Base-by-base conservation (phyloP, 2,113 vertebrate species). In the Psophia crepitans region DNA sequence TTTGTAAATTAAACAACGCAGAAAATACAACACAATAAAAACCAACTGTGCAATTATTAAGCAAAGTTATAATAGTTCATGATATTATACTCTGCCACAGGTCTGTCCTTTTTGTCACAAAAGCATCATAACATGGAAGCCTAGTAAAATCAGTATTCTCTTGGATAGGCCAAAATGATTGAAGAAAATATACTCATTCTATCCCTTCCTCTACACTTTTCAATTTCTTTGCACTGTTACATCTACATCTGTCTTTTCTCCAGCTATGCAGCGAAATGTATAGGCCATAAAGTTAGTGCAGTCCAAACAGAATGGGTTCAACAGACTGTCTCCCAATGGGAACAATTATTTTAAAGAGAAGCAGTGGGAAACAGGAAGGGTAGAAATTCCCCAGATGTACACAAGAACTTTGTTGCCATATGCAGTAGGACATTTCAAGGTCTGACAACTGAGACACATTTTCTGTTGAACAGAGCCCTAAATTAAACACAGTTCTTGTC, bases 301-400 rank as follows among this genome's bases (percentile, higher is more conserved):
- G 39, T 35, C 46, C 33, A 64, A 75, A 84, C 5, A 77, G 64
- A 80, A 69, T 12, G 68, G 56, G n/a, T 89, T 94, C 92, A 90
- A 63, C 68, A 77, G 33, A 18, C 48, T 81, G 24, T 48, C 43
- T 96, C 92, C 92, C 88, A 86, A 10, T 44, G 93, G 94, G 89
- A 94, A 95, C 77, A 97, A 96, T 95, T 94, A 96, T 88, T 93
- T 77, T 82, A 87, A 87, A 88, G 86, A 79, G 78, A 89, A 87
- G 21, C 48, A 84, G 19, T 78, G 56, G 43, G 71, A 94, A 94
- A 83, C 14, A 30, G 21, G 76, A 86, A 78, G 19, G 43, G 37
- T 68, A 78, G 69, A 84, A 68, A 90, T 96, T 93, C 60, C 56
- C 48, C 53, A 71, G 51, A 77, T 75, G 51, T 70, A 65, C 58